Conservation (phyloP, 2,113 vertebrate species). For the Thunnus thynnus region DNA sequence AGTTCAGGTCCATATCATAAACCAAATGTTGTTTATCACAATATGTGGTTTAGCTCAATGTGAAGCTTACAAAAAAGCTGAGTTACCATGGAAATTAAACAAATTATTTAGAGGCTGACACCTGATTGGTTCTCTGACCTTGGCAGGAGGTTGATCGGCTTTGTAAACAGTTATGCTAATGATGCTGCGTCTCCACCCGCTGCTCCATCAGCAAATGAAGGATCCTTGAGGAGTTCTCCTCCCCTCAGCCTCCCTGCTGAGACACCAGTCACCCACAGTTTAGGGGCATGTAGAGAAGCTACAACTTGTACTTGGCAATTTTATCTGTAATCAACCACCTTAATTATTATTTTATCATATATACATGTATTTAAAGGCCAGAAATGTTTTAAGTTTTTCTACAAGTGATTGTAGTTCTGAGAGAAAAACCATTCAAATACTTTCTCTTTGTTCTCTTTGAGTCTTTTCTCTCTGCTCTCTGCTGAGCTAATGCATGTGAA, state of each 20-base stretch:
- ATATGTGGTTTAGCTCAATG: not conserved
- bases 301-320: slow-evolving; percentile 1
- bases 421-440: not conserved
- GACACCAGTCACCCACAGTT: slow-evolving; percentile 13
- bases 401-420: not conserved
- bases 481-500: slow-evolving; percentile 50
- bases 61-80: not conserved
- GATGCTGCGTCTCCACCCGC: slow-evolving; percentile 31
- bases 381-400: not conserved
- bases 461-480: slow-evolving; percentile 28
- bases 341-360: not conserved
- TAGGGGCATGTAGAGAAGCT: not conserved
- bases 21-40: too few relatives aligned
- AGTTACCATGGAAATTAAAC: slow-evolving; percentile 31
- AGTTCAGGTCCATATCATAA: too few relatives aligned
- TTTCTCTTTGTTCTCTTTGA: not conserved
- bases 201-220: slow-evolving; percentile 45
- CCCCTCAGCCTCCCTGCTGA: slow-evolving; percentile 10
- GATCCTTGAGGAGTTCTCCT: slow-evolving; percentile 27
- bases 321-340: slow-evolving; percentile 1
- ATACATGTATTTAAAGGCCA: not conserved
- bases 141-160: slow-evolving; percentile 55
- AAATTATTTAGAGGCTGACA: not conserved
- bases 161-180: slow-evolving; percentile 62
- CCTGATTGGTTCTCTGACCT: slow-evolving; percentile 52